Evolutionary conservation across 2,888 invertebrate genomes (phyloP).

Genomic region (Mamestra brassicae): DNA sequence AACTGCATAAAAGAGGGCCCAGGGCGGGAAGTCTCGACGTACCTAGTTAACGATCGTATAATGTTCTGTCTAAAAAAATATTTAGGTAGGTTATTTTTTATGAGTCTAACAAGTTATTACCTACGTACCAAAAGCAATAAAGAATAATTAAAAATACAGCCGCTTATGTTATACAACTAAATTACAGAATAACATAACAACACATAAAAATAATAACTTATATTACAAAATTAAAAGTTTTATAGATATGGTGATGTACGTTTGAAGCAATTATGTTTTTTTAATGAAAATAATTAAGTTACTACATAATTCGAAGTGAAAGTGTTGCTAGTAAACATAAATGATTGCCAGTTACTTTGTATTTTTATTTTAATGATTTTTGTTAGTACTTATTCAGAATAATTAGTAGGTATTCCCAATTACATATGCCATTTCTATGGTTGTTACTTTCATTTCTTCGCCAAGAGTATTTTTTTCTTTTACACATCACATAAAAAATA

Average conservation of each 20-base stretch:
- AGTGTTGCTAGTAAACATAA: conserved; percentile 30
- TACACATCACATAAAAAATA: too few relatives aligned
- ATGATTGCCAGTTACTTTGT: neutral
- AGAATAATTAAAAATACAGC: conserved; percentile 10
- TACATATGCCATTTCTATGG: too few relatives aligned
- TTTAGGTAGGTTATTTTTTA: neutral
- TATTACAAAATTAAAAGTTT: conserved; percentile 23
- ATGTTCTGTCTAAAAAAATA: neutral
- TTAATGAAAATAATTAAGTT: conserved; percentile 36
- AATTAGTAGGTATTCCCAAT: too few relatives aligned
- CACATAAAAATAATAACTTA: conserved; percentile 9
- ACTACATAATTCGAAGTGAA: conserved; percentile 15
- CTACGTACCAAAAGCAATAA: neutral
- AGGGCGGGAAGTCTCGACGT: too few relatives aligned
- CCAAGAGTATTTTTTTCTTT: too few relatives aligned
- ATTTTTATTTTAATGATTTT: conserved; percentile 17
- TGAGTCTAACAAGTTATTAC: neutral
- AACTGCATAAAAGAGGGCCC: too few relatives aligned
- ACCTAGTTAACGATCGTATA: too few relatives aligned
- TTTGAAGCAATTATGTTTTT: conserved; percentile 34
- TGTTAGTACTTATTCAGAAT: too few relatives aligned
- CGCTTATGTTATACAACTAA: conserved; percentile 2
- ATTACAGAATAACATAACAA: neutral
- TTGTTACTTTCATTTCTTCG: too few relatives aligned
- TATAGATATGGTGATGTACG: neutral